These are phyloP conservation scores for Lepidotrigona ventralis DNA, from an alignment of 1,140 invertebrate genomes.

Conservation along the genomic window DNA sequence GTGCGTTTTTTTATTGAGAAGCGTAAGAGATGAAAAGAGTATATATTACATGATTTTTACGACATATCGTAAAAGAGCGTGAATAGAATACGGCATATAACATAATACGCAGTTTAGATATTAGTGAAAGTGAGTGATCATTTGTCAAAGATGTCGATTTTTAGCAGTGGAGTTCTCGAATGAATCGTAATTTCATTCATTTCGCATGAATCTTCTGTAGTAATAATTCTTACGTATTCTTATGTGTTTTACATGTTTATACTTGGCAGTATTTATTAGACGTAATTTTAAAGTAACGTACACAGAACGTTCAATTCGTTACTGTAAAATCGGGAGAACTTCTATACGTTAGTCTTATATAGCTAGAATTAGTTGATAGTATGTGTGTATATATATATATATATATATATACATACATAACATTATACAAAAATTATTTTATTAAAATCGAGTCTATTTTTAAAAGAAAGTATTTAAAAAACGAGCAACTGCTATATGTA, in stretches of 20 bases:
- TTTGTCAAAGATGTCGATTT: background rate
- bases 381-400: too few relatives aligned
- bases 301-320: slow-evolving; percentile 15
- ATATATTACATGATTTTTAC: background rate
- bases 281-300: background rate
- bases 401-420: background rate
- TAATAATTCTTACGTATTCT: background rate
- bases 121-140: background rate
- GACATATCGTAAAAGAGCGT: slow-evolving; percentile 23
- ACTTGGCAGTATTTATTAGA: slow-evolving; percentile 36
- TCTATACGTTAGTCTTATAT: slow-evolving; percentile 15
- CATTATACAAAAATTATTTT: slow-evolving; percentile 27
- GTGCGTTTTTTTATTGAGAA: background rate
- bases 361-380: background rate
- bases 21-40: background rate
- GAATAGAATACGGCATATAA: background rate
- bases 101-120: slow-evolving; percentile 2
- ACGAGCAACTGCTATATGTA: background rate
- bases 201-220: background rate
- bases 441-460: slow-evolving; percentile 49
- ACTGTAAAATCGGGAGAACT: slow-evolving; percentile 3
- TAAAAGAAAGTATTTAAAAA: slow-evolving; percentile 14
- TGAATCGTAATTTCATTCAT: background rate
- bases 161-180: background rate
- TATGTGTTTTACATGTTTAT: background rate